phyloP scores from a whole-genome alignment of 1,140 invertebrate species.

The Musca vetustissima region DNA sequence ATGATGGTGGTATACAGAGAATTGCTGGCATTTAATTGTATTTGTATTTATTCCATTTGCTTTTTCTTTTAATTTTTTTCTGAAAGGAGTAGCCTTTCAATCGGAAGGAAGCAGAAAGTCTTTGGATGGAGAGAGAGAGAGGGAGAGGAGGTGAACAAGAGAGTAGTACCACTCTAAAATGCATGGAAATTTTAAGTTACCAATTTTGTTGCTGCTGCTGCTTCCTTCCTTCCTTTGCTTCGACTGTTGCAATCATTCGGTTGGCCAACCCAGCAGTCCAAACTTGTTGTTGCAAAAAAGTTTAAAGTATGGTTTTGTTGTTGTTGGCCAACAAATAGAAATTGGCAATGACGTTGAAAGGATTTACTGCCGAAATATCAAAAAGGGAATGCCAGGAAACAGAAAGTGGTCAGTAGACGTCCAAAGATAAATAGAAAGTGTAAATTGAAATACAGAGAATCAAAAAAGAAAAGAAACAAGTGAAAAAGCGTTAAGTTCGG shows the following conservation, averaged over 20 bases:
- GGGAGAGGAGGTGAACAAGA: not conserved
- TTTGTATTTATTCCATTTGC: constrained; percentile 1
- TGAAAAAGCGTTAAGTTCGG: too few species aligned
- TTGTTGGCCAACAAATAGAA: constrained; percentile 13
- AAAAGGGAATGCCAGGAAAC: not conserved
- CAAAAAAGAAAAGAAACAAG: too few species aligned
- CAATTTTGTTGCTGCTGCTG: not conserved
- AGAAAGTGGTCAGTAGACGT: not conserved
- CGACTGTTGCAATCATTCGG: constrained; percentile 5
- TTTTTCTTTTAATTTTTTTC: not conserved
- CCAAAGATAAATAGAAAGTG: constrained; percentile 22
- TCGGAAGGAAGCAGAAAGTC: too few species aligned
- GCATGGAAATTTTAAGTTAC: constrained; percentile 18
- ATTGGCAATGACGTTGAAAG: constrained; percentile 23
- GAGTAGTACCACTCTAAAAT: constrained; percentile 6
- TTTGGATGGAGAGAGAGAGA: too few species aligned
- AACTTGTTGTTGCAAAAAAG: not conserved
- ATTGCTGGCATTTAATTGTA: constrained; percentile 7
- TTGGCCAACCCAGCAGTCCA: too few species aligned
- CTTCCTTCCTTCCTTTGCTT: not conserved
- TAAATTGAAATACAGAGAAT: constrained; percentile 5
- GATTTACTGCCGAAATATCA: not conserved
- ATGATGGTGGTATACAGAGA: not conserved
- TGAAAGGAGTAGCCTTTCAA: too few species aligned
- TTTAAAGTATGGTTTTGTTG: constrained; percentile 19